Conservation (phyloP, 2,888 invertebrate species). For the Patella depressa region DNA sequence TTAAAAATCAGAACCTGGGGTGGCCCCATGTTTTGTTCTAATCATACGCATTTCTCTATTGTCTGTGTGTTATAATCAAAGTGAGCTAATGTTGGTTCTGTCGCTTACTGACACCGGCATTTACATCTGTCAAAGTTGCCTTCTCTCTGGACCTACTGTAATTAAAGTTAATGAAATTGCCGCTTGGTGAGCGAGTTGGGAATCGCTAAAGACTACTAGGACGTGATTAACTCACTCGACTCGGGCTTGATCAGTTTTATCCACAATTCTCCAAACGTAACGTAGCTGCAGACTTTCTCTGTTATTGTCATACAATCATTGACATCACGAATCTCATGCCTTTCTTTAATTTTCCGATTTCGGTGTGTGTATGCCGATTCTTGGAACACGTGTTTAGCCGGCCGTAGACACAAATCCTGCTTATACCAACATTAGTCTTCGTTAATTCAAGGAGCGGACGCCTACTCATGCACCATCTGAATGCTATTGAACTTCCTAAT, state of each 20-base stretch:
- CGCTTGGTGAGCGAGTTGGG: constrained; percentile 12
- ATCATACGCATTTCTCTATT: constrained; percentile 7
- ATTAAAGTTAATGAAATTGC: constrained; percentile 11
- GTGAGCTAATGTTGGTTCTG: not conserved
- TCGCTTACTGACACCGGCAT: constrained; percentile 5
- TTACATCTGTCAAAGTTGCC: constrained; percentile 13
- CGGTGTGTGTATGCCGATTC: not conserved
- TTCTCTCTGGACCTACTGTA: constrained; percentile 10
- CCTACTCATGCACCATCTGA: constrained; percentile 6
- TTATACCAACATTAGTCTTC: constrained; percentile 10
- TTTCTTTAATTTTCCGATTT: constrained; percentile 12
- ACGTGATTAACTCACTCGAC: constrained; percentile 4
- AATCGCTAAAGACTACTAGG: constrained; percentile 7
- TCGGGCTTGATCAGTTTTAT: constrained; percentile 7
- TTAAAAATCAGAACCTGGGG: not conserved
- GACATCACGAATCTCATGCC: constrained; percentile 8
- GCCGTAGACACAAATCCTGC: constrained; percentile 5
- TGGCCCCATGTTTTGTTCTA: not conserved
- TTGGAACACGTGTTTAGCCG: constrained; percentile 7
- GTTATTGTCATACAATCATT: constrained; percentile 6
- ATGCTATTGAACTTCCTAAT: constrained; percentile 9
- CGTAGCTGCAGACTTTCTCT: constrained; percentile 5
- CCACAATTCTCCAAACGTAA: not conserved
- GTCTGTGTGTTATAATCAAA: constrained; percentile 1
- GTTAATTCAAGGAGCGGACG: constrained; percentile 11